These are phyloP conservation scores for Entomobrya proxima DNA, from an alignment of 2,888 invertebrate species.

Conservation along the genomic window DNA sequence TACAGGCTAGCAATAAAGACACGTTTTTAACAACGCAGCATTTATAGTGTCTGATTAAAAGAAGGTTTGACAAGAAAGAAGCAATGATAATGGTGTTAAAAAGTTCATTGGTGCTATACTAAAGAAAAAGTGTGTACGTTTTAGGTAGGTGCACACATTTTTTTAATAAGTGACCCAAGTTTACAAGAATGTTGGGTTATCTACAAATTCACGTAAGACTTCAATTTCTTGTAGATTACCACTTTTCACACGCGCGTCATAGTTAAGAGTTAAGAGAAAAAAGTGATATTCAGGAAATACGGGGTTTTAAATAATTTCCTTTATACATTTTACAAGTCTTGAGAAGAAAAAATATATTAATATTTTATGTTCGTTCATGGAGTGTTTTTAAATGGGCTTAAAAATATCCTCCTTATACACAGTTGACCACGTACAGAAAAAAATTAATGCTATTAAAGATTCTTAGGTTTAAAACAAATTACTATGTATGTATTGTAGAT, in stretches of 20 bases:
- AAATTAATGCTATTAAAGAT: not conserved
- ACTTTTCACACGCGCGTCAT: not conserved
- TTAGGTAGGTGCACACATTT: not conserved
- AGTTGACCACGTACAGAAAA: constrained; percentile 35
- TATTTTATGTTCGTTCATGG: constrained; percentile 35
- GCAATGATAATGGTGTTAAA: not conserved
- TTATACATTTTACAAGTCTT: not conserved
- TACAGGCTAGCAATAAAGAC: too few species aligned
- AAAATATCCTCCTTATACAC: not conserved
- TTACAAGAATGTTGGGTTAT: not conserved
- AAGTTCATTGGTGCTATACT: not conserved
- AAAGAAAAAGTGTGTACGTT: not conserved
- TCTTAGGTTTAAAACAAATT: not conserved
- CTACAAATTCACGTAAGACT: not conserved
- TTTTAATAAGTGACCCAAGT: not conserved
- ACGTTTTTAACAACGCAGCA: too few species aligned
- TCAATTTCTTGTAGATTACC: not conserved
- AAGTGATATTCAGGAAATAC: constrained; percentile 54
- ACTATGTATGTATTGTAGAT: not conserved
- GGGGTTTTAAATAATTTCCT: constrained; percentile 44
- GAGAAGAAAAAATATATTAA: not conserved
- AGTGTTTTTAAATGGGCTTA: constrained; percentile 36
- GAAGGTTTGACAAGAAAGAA: not conserved
- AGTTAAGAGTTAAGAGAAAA: not conserved
- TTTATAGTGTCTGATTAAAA: too few species aligned